Evolutionary conservation across 2,113 vertebrate species (phyloP).

Genomic region (Cheirogaleus medius): DNA sequence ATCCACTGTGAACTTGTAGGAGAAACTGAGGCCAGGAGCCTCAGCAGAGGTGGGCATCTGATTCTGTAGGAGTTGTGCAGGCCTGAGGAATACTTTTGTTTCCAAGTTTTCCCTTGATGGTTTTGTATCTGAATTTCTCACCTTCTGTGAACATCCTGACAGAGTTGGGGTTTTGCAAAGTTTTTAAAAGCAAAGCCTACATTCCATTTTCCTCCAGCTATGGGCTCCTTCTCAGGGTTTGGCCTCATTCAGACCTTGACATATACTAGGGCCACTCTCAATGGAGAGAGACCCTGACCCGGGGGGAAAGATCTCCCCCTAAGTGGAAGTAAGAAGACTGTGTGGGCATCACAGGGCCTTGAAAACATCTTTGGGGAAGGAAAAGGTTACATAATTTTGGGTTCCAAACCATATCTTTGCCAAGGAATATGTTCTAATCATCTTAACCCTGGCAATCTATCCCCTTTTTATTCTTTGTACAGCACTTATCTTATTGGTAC

Average conservation of each 20-base stretch:
- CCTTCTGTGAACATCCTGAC: background rate
- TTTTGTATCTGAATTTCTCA: background rate
- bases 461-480: background rate
- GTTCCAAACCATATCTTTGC: background rate
- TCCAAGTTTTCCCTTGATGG: background rate
- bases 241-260: background rate
- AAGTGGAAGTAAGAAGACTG: too few species aligned
- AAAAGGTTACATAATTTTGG: background rate
- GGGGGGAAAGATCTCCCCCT: too few species aligned
- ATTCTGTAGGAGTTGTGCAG: background rate
- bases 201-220: background rate
- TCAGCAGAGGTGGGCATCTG: background rate
- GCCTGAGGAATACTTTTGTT: background rate
- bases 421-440: background rate
- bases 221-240: background rate
- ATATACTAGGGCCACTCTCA: background rate
- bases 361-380: too few species aligned
- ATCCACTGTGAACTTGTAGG: background rate
- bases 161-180: background rate
- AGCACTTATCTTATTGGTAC: background rate
- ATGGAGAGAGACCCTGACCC: background rate
- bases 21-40: background rate
- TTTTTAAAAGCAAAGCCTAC: background rate
- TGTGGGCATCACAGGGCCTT: too few species aligned
- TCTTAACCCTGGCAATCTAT: background rate